Percentiles rank a stretch among this genome's conserved stretches.
Conservation (phyloP, 2,113 vertebrate species). For the Corythornis vintsioides region DNA sequence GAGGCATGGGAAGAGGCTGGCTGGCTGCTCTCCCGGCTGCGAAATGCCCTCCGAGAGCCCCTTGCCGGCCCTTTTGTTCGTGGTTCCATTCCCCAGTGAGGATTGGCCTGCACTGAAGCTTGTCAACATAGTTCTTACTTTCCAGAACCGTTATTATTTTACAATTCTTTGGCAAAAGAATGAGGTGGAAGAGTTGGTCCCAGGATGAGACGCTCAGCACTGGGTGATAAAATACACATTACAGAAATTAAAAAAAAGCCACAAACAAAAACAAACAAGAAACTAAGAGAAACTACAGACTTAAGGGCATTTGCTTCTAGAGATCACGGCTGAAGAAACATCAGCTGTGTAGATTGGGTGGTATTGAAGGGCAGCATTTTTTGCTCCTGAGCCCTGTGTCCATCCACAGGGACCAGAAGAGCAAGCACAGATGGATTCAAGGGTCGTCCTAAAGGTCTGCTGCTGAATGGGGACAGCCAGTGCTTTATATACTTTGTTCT, state of each 20-base stretch:
- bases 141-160: not conserved
- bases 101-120: too few relatives aligned
- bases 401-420: not conserved
- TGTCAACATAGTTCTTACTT: not conserved
- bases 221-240: not conserved
- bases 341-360: not conserved
- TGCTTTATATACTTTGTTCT: not conserved
- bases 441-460: too few relatives aligned
- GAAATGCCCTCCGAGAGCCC: too few relatives aligned
- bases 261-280: too few relatives aligned
- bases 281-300: not conserved
- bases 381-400: rapidly evolving
- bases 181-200: not conserved
- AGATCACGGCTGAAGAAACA: not conserved
- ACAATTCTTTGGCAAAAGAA: not conserved
- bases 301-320: not conserved
- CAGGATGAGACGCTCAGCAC: not conserved
- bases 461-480: not conserved
- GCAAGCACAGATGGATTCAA: not conserved
- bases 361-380: rapidly evolving
- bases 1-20: not conserved
- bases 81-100: too few relatives aligned
- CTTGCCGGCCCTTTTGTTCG: too few relatives aligned
- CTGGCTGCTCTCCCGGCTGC: too few relatives aligned
- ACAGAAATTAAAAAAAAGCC: not conserved